phyloP scores from a whole-genome alignment of 1,140 invertebrate species.

The Pseudomyrmex concolor region DNA sequence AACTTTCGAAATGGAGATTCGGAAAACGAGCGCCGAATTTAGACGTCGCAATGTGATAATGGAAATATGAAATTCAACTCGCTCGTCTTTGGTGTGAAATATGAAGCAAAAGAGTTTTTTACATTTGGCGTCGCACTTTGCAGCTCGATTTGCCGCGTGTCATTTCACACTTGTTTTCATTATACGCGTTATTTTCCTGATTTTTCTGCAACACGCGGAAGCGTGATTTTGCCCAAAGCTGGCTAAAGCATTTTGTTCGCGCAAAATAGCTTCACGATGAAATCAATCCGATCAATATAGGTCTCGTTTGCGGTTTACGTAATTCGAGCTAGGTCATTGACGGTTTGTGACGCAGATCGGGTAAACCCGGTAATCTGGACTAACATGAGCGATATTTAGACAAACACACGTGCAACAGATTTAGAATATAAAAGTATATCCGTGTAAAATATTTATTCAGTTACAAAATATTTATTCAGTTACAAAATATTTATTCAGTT shows the following conservation, averaged over 20 bases:
- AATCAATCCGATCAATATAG: constrained; percentile 45
- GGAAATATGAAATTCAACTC: background rate
- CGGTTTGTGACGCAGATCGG: background rate
- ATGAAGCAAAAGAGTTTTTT: constrained; percentile 23
- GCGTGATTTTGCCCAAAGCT: background rate
- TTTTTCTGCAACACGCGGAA: background rate
- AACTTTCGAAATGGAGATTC: background rate
- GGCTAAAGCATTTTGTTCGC: constrained; percentile 9
- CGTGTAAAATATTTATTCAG: constrained; percentile 7
- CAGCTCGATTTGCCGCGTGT: constrained; percentile 2
- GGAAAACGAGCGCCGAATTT: background rate
- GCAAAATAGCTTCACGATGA: background rate
- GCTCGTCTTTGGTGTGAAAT: constrained; percentile 15
- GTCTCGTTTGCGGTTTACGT: constrained; percentile 31
- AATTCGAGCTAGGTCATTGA: constrained; percentile 32
- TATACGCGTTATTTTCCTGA: constrained; percentile 11
- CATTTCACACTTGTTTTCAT: constrained; percentile 20
- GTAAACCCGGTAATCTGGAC: constrained; percentile 26
- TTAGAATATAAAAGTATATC: background rate
- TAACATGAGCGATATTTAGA: constrained; percentile 9
- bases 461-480: background rate
- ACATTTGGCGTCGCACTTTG: constrained; percentile 23
- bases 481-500: background rate
- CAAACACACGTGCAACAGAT: background rate
- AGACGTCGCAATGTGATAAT: background rate